Conservation (phyloP, 2,797 vertebrate genomes). For the Tangara arthus region DNA sequence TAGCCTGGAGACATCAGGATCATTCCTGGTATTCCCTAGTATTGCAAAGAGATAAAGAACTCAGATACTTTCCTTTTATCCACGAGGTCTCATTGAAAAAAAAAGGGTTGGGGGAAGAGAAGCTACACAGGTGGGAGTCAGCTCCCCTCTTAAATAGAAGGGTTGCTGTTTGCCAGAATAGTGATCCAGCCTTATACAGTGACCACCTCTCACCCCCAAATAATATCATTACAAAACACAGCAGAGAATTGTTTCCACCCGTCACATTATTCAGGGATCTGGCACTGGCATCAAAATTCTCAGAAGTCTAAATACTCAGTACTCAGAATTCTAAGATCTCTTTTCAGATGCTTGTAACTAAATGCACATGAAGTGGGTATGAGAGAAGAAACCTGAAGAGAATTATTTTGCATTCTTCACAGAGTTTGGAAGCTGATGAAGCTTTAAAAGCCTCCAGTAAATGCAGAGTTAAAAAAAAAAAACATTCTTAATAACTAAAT, state of each 20-base stretch:
- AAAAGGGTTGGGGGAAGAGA: accelerated
- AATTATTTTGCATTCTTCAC: background rate
- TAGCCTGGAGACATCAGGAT: background rate
- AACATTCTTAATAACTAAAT: background rate
- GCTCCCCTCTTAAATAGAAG: background rate
- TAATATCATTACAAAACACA: background rate
- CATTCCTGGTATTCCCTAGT: accelerated
- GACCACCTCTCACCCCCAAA: background rate
- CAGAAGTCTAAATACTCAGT: background rate
- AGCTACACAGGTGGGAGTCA: background rate
- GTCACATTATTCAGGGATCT: background rate
- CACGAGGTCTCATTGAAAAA: background rate
- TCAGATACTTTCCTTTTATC: background rate
- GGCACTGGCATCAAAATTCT: background rate
- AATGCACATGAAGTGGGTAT: background rate
- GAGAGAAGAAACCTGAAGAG: background rate
- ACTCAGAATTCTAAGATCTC: background rate
- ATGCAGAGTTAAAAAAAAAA: background rate
- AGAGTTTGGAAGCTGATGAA: background rate
- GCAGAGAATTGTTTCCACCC: background rate
- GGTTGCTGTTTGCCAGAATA: background rate
- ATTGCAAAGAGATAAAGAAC: background rate
- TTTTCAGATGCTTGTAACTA: background rate
- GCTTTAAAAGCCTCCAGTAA: background rate
- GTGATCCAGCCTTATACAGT: background rate